Conservation (phyloP, 2,888 invertebrate species). For the Melanostoma mellinum region DNA sequence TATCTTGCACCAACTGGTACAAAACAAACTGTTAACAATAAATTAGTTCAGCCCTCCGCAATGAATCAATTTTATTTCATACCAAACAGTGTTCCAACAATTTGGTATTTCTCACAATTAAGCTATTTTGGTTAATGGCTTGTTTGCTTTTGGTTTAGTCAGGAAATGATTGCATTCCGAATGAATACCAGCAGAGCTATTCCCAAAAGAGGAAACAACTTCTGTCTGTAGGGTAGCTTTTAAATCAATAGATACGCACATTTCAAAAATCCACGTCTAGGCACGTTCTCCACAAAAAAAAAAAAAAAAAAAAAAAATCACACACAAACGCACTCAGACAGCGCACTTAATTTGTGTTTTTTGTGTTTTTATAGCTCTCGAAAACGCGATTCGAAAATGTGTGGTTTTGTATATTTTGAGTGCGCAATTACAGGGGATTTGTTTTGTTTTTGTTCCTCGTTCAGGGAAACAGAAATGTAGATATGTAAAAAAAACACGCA, state of each 20-base stretch:
- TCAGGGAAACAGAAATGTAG: background rate
- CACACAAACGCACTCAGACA: background rate
- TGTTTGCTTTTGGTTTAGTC: background rate
- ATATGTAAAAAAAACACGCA: slow-evolving; percentile 5
- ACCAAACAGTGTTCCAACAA: background rate
- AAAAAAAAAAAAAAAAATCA: background rate
- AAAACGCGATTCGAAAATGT: background rate
- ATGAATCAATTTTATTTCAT: too few species aligned
- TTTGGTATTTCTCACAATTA: background rate
- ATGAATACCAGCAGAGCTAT: too few species aligned
- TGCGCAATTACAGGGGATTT: background rate
- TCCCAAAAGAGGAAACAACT: too few species aligned
- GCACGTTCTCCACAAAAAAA: slow-evolving; percentile 11
- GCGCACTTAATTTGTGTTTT: slow-evolving; percentile 4
- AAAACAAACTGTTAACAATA: too few species aligned
- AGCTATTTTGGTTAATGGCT: slow-evolving; percentile 5
- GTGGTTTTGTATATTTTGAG: slow-evolving; percentile 6
- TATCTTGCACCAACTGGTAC: too few species aligned
- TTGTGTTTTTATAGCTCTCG: background rate
- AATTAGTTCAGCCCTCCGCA: too few species aligned
- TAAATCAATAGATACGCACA: background rate
- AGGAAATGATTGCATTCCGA: slow-evolving; percentile 6
- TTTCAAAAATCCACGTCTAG: slow-evolving; percentile 11
- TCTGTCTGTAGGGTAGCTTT: too few species aligned
- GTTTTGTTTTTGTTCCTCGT: background rate